These are phyloP conservation scores for Amitus sp. DNA, from an alignment of 2,888 invertebrate species.

Conservation along the genomic window DNA sequence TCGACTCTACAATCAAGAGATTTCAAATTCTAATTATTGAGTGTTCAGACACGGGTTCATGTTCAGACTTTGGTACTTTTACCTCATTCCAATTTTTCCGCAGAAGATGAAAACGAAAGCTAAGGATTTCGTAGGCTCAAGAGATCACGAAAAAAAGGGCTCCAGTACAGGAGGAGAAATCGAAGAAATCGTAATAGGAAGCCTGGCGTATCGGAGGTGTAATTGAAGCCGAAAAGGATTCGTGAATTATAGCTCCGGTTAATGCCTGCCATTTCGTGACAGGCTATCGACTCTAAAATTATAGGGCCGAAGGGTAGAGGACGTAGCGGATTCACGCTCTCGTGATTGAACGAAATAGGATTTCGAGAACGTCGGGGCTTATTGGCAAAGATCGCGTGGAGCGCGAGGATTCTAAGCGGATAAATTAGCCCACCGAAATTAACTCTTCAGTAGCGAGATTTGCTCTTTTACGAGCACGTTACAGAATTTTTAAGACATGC, in stretches of 20 bases:
- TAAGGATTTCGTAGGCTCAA: too few relatives aligned
- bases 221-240: constrained; percentile 45
- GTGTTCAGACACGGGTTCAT: too few relatives aligned
- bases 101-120: too few relatives aligned
- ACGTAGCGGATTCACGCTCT: constrained; percentile 41
- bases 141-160: not conserved
- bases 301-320: constrained; percentile 30
- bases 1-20: too few relatives aligned
- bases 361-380: constrained; percentile 37
- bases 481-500: constrained; percentile 4
- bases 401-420: constrained; percentile 21
- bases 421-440: constrained; percentile 34
- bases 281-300: constrained; percentile 48
- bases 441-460: constrained; percentile 25
- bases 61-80: too few relatives aligned
- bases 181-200: not conserved
- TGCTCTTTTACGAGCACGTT: constrained; percentile 20
- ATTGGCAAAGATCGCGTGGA: constrained; percentile 24
- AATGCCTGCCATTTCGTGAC: constrained; percentile 48
- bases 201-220: constrained; percentile 23
- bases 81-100: too few relatives aligned
- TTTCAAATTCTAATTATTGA: too few relatives aligned
- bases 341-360: constrained; percentile 48
- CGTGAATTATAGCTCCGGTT: constrained; percentile 49
- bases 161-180: not conserved